A percentile compares a stretch with the other conserved stretches of the same genome.
phyloP scores from a whole-genome alignment of 1,140 invertebrate species.

The Caenorhabditis tropicalis region DNA sequence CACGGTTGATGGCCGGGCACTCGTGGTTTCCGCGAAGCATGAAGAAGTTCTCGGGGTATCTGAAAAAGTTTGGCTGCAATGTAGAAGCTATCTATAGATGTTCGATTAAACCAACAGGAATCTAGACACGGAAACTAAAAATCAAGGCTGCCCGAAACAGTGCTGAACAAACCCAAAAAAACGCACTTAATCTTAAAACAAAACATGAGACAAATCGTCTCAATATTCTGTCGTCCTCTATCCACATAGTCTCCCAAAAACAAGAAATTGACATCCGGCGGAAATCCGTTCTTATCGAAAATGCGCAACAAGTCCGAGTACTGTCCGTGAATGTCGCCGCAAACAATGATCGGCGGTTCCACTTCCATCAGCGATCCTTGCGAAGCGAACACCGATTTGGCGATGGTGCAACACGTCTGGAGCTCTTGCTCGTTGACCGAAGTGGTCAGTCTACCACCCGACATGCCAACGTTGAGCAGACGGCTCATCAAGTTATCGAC shows the following conservation, averaged over 20 bases:
- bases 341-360: constrained; percentile 72
- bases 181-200: constrained; percentile 75
- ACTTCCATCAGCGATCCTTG: constrained; percentile 60
- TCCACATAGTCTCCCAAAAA: constrained; percentile 66
- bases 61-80: too few species aligned
- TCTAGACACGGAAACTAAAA: too few species aligned
- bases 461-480: constrained; percentile 3
- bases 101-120: too few species aligned
- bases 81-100: too few species aligned
- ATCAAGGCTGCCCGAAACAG: too few species aligned
- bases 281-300: constrained; percentile 73
- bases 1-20: constrained; percentile 77
- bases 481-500: constrained; percentile 24
- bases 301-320: constrained; percentile 69
- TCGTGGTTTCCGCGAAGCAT: constrained; percentile 61
- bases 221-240: constrained; percentile 63
- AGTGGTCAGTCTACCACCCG: constrained; percentile 1
- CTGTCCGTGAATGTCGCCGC: constrained; percentile 76
- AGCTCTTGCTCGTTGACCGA: constrained; percentile 28
- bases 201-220: constrained; percentile 76
- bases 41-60: constrained; percentile 77
- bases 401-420: neutral
- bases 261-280: constrained; percentile 63
- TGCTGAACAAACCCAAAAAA: too few species aligned
- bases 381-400: constrained; percentile 50